These are phyloP conservation scores for Sebastes matsubarae DNA, from an alignment of 2,797 vertebrate species.

Conservation along the genomic window DNA sequence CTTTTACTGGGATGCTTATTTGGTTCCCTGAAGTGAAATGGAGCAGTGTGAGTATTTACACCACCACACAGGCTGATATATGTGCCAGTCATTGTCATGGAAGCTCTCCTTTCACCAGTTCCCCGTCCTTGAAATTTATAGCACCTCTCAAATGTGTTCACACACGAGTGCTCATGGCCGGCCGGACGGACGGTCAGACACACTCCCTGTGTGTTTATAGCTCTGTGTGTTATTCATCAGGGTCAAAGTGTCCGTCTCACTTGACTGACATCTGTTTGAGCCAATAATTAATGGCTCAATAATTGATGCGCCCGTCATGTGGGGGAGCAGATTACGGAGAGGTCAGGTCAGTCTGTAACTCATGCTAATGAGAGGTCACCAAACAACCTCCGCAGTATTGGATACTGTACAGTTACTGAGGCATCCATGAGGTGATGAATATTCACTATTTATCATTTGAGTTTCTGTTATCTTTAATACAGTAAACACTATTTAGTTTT, in stretches of 20 bases:
- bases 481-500: neutral
- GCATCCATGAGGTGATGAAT: neutral
- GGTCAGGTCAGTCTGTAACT: conserved; percentile 24
- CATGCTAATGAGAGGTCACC: conserved; percentile 47
- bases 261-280: conserved; percentile 70
- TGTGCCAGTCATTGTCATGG: conserved; percentile 38
- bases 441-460: neutral
- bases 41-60: conserved; percentile 51
- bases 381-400: conserved; percentile 1
- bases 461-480: neutral
- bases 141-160: conserved; percentile 58
- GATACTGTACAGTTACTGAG: neutral
- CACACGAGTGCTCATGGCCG: conserved; percentile 44
- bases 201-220: conserved; percentile 48
- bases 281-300: conserved; percentile 65
- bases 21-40: conserved; percentile 60
- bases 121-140: conserved; percentile 69
- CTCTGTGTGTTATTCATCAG: conserved; percentile 45
- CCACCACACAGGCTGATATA: conserved; percentile 43
- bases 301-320: conserved; percentile 63
- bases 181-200: conserved; percentile 20
- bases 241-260: conserved; percentile 65
- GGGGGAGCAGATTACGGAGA: conserved; percentile 24
- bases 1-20: conserved; percentile 39
- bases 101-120: conserved; percentile 55